A percentile compares a stretch with the other conserved stretches of the same genome.
phyloP scores from a whole-genome alignment of 2,113 vertebrate species.

The Myotis lucifugus region DNA sequence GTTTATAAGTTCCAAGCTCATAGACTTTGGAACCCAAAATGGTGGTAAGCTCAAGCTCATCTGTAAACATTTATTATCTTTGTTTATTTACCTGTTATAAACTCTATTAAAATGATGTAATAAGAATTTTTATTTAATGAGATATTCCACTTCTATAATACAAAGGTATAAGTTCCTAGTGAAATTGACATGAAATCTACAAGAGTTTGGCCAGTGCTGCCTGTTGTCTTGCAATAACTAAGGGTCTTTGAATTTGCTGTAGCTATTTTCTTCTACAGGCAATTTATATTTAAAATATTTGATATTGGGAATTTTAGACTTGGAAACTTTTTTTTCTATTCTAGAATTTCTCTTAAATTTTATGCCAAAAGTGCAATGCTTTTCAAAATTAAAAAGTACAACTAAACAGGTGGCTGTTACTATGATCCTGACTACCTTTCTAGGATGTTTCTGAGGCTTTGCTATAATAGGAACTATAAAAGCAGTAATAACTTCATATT shows the following conservation, averaged over 20 bases:
- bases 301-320: neutral
- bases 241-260: neutral
- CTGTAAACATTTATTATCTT: neutral
- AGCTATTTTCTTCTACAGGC: neutral
- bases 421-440: neutral
- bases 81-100: conserved; percentile 18
- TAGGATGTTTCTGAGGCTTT: neutral
- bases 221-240: neutral
- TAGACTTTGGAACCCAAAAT: neutral
- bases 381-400: neutral
- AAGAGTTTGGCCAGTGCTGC: neutral
- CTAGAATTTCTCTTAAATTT: conserved; percentile 12
- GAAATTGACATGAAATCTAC: neutral
- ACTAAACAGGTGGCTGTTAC: neutral
- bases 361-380: neutral
- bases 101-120: neutral
- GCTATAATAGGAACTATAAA: neutral
- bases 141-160: neutral
- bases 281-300: conserved; percentile 23
- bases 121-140: neutral
- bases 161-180: neutral
- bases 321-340: neutral
- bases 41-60: neutral
- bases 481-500: neutral
- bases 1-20: neutral